Conservation (phyloP, 2,797 vertebrate species). For the Nannoperca australis region DNA sequence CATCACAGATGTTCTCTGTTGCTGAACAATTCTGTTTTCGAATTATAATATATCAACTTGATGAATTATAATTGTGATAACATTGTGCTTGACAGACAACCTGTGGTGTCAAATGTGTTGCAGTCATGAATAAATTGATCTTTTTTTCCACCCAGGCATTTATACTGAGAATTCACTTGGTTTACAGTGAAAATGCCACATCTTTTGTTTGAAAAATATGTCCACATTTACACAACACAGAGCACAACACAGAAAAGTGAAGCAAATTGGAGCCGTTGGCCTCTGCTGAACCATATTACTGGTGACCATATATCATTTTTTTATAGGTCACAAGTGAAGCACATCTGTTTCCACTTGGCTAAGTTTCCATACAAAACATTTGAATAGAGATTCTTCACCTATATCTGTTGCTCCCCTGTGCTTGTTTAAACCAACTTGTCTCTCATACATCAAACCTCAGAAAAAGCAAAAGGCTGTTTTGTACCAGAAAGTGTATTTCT, state of each 20-base stretch:
- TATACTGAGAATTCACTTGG: conserved; percentile 31
- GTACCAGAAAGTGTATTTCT: conserved; percentile 39
- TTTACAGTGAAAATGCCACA: conserved; percentile 74
- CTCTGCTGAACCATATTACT: conserved; percentile 93
- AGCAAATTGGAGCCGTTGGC: conserved; percentile 96
- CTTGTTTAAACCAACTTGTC: conserved; percentile 73
- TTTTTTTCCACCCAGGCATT: conserved; percentile 70
- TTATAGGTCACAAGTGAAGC: conserved; percentile 93
- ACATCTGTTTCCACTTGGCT: conserved; percentile 98
- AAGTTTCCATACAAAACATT: conserved; percentile 93
- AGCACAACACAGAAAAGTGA: conserved; percentile 92
- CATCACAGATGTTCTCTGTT: conserved; percentile 54
- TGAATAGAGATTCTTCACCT: conserved; percentile 88
- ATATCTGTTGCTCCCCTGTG: conserved; percentile 64
- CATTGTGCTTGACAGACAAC: conserved; percentile 41
- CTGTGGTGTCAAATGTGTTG: conserved; percentile 65
- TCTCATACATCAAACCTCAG: conserved; percentile 69
- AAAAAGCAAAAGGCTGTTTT: conserved; percentile 37
- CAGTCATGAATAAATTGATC: conserved; percentile 82
- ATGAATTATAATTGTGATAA: conserved; percentile 59
- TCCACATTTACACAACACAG: conserved; percentile 94
- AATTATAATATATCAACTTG: conserved; percentile 55
- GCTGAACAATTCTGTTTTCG: conserved; percentile 31
- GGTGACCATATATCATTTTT: conserved; percentile 96
- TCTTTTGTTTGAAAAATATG: conserved; percentile 92